Percentiles rank a stretch among this genome's conserved stretches.
Evolutionary conservation across 2,888 invertebrate species (phyloP).

Genomic region (Drosophila lutescens): DNA sequence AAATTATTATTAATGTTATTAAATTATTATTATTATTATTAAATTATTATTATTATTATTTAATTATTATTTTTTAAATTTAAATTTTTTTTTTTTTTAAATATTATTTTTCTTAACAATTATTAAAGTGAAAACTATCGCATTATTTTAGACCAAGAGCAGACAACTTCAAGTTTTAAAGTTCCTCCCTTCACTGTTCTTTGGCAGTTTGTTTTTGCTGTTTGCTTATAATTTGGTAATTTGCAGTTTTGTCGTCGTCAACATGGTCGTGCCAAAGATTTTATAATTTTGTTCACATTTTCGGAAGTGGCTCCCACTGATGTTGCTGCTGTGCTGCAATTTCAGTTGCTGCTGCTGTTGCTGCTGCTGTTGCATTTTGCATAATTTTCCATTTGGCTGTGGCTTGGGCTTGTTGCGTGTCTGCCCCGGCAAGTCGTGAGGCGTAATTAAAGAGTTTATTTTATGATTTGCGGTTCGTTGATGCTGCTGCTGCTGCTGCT

Average conservation of each 20-base stretch:
- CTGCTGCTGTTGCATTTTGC: slow-evolving; percentile 64
- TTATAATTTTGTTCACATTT: slow-evolving; percentile 74
- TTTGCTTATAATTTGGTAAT: slow-evolving; percentile 76
- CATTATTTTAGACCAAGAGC: no score
- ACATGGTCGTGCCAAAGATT: slow-evolving; percentile 74
- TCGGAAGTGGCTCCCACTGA: slow-evolving; percentile 60
- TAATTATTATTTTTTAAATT: no score
- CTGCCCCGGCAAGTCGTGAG: slow-evolving; percentile 67
- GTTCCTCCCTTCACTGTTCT: background rate
- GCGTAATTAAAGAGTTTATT: slow-evolving; percentile 79
- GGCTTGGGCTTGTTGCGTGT: slow-evolving; percentile 57
- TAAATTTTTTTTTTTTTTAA: background rate
- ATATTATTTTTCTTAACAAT: background rate
- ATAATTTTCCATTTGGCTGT: slow-evolving; percentile 74
- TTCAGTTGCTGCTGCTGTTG: slow-evolving; percentile 21
- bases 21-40: no score
- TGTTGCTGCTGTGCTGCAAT: slow-evolving; percentile 26
- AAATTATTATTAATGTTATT: no score
- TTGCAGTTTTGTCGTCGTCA: slow-evolving; percentile 74
- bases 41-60: no score
- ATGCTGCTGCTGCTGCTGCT: slow-evolving; percentile 21
- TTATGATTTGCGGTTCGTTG: slow-evolving; percentile 71
- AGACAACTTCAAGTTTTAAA: background rate
- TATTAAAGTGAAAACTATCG: background rate
- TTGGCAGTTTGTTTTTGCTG: slow-evolving; percentile 40